A percentile compares a stretch with the other conserved stretches of the same genome.
phyloP scores from a whole-genome alignment of 2,888 invertebrate genomes.

The Cerastis rubricosa region DNA sequence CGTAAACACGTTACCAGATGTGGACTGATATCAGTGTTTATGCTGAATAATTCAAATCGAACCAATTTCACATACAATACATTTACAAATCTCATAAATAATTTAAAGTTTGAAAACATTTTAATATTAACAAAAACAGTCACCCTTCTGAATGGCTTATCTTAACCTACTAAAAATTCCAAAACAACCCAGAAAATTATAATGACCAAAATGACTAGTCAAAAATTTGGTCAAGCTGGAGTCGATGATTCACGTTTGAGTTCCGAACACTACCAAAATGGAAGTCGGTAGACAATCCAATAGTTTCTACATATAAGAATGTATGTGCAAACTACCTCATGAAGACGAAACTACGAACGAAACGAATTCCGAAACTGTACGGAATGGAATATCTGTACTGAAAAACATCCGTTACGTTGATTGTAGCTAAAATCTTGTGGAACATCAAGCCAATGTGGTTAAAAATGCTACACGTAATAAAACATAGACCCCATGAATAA shows the following conservation, averaged over 20 bases:
- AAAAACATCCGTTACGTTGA: background rate
- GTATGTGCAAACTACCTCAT: too few species aligned
- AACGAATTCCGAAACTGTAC: background rate
- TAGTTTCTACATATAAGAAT: too few species aligned
- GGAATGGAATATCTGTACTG: background rate
- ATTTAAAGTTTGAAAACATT: slow-evolving; percentile 41
- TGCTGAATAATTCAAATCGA: slow-evolving; percentile 44
- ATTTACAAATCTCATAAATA: slow-evolving; percentile 30
- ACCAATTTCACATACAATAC: slow-evolving; percentile 35
- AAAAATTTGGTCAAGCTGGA: slow-evolving; percentile 68
- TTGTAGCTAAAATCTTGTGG: background rate
- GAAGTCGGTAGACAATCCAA: background rate
- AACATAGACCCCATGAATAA: slow-evolving; percentile 22
- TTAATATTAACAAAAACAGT: slow-evolving; percentile 60
- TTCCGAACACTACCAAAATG: slow-evolving; percentile 55
- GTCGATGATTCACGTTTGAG: slow-evolving; percentile 30
- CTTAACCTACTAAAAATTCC: slow-evolving; percentile 85
- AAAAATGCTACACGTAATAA: background rate
- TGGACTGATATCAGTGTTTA: slow-evolving; percentile 20
- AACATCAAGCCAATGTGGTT: too few species aligned
- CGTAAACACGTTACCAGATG: slow-evolving; percentile 13
- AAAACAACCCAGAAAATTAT: slow-evolving; percentile 83
- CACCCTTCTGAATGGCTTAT: slow-evolving; percentile 69
- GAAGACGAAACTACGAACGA: background rate
- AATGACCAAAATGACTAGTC: slow-evolving; percentile 85